Percentiles rank a stretch among this genome's conserved stretches.
These are phyloP conservation scores for Grammomys surdaster DNA, from an alignment of 2,113 vertebrate species.

Conservation along the genomic window DNA sequence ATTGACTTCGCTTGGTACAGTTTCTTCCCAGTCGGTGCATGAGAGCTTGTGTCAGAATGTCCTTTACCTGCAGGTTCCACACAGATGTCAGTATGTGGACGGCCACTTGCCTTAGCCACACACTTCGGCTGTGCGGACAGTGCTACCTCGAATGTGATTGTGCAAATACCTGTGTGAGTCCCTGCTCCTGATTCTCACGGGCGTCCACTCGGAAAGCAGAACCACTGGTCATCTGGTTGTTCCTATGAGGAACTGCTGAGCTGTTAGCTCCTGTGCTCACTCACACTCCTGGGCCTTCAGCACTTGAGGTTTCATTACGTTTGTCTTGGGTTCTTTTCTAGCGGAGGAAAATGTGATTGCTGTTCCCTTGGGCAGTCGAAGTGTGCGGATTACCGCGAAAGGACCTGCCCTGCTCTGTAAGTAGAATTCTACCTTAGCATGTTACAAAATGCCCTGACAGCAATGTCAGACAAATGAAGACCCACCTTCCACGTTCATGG, in stretches of 20 bases:
- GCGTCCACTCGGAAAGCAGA: background rate
- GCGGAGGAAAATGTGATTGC: conserved; percentile 93
- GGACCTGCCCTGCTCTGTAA: conserved; percentile 93
- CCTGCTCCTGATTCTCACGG: background rate
- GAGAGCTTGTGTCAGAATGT: background rate
- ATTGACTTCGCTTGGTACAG: background rate
- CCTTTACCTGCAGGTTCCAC: background rate
- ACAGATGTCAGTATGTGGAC: too few relatives aligned
- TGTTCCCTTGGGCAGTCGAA: conserved; percentile 93
- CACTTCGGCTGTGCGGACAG: background rate
- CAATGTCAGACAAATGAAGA: background rate
- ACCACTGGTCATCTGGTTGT: too few relatives aligned
- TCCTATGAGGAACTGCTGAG: background rate
- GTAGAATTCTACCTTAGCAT: background rate
- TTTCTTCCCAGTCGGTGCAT: background rate
- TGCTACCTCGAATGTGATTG: background rate
- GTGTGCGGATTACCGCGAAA: conserved; percentile 92
- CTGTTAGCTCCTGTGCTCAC: background rate
- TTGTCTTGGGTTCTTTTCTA: conserved; percentile 79
- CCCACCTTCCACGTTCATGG: too few relatives aligned
- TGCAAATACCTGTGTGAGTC: background rate
- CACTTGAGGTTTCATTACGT: background rate
- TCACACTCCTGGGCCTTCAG: background rate
- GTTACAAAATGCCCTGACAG: background rate
- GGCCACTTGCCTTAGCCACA: background rate